Evolutionary conservation across 2,113 vertebrate genomes (phyloP), one percentile per base, ranked within the genome.

Genomic region (Trichechus manatus): DNA sequence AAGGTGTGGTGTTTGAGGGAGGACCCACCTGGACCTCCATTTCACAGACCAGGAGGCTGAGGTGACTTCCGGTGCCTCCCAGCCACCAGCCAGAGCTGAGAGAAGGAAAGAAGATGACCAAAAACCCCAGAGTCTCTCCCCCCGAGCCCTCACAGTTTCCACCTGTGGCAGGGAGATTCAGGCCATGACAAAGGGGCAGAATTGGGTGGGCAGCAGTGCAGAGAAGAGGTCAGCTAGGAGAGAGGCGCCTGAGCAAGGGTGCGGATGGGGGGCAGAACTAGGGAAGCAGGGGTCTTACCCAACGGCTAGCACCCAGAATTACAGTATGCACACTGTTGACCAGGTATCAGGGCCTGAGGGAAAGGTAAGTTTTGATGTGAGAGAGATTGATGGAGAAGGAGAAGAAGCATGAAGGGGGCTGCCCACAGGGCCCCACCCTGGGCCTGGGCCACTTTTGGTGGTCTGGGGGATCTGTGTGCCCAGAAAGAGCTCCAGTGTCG

Each of bases 241-340:
- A 39, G 47, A 27, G 22, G 2, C 0, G 11, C 25, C 81, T 1
- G 14, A 85, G 82, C 29, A 6, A 63, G 75, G 44, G 36, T 19
- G 33, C 2, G 3, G 20, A 27, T 17, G 6, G 53, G 42, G 66
- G 20, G 50, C 6, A 61, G 59, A 14, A 1, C 31, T 8, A 0
- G 4, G 39, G 29, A 14, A 5, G 17, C 31, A 47, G 36, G 31
- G 68, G 25, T 19, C 53, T 25, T 25, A 1, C 56, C 74, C 42
- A 11, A n/a, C 53, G 13, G 15, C 13, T 7, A 50, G 56, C 36
- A 50, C 33, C 56, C 44, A 20, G 25, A 17, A 33, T 14, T 36
- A 27, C 5, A 11, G 1, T 44, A 7, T 14, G 31, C 44, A 33
- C 25, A 3, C 7, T 33, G 44, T 25, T 9, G 33, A 36, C 9